phyloP scores from a whole-genome alignment of 1,140 invertebrate species.

The Teleopsis dalmanni region DNA sequence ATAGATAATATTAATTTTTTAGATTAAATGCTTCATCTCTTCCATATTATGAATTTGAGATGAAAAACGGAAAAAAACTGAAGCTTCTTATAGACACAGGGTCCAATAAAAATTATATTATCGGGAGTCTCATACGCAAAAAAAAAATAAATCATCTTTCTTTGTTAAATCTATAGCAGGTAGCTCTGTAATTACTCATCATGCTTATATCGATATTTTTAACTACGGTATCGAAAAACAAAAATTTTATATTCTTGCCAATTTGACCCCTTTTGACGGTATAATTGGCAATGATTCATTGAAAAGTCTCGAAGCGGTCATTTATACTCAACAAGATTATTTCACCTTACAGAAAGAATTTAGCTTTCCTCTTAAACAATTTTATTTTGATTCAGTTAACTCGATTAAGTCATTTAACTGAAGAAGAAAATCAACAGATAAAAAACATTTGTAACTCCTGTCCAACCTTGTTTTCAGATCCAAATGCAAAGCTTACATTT shows the following conservation, averaged over 20 bases:
- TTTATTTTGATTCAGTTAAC: constrained; percentile 2
- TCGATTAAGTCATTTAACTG: background rate
- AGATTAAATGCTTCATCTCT: constrained; percentile 14
- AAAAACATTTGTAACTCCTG: too few species aligned
- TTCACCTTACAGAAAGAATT: background rate
- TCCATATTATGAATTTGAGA: constrained; percentile 7
- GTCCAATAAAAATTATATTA: constrained; percentile 13
- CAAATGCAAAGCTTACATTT: too few species aligned
- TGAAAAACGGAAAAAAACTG: constrained; percentile 7
- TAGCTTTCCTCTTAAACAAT: background rate
- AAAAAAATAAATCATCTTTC: constrained; percentile 3
- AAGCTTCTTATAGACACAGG: constrained; percentile 14
- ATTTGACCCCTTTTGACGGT: background rate
- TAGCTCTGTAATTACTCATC: constrained; percentile 5
- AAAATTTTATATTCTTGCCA: constrained; percentile 8
- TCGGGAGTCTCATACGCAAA: background rate
- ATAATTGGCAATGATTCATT: constrained; percentile 9
- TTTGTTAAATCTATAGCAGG: constrained; percentile 5
- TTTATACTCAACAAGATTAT: background rate
- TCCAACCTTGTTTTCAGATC: too few species aligned
- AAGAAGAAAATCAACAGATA: too few species aligned
- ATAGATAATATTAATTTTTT: constrained; percentile 17
- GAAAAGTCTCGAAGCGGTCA: constrained; percentile 7
- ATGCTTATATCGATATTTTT: constrained; percentile 5
- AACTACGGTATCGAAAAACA: background rate